These are phyloP conservation scores for Sebastes steindachneri DNA, from an alignment of 2,797 vertebrate species.

Conservation along the genomic window DNA sequence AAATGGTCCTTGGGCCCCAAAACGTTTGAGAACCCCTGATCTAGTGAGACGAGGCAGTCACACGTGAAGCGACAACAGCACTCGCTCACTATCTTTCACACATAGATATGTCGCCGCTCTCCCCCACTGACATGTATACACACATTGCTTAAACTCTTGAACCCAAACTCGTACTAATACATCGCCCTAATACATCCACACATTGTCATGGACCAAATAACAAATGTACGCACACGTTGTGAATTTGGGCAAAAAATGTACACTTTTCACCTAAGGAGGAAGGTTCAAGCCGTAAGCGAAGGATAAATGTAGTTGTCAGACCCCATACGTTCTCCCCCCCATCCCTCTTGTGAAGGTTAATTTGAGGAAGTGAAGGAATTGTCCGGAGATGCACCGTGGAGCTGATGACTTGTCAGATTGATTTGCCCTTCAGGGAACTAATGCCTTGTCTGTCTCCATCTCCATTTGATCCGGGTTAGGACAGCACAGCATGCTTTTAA, in stretches of 20 bases:
- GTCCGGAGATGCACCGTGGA: constrained; percentile 55
- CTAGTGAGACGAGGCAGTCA: not conserved
- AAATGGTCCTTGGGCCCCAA: no score
- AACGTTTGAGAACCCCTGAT: not conserved
- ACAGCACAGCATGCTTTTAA: constrained; percentile 49
- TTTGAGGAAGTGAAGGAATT: constrained; percentile 71
- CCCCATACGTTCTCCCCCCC: constrained; percentile 23
- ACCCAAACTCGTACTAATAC: not conserved
- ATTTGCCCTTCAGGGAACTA: constrained; percentile 73
- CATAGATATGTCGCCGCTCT: not conserved
- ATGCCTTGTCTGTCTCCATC: constrained; percentile 47
- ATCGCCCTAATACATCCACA: not conserved
- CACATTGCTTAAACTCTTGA: not conserved
- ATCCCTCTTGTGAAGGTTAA: constrained; percentile 71
- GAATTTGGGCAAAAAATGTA: not conserved
- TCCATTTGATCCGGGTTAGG: constrained; percentile 42
- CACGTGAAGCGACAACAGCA: not conserved
- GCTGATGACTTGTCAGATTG: constrained; percentile 76
- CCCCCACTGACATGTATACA: not conserved
- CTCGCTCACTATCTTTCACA: not conserved
- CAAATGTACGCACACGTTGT: not conserved
- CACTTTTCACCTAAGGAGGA: not conserved
- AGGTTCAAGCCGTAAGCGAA: constrained; percentile 18
- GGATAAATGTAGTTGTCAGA: constrained; percentile 40
- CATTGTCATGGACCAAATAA: not conserved